Evolutionary conservation across 2,113 vertebrate species (phyloP), one percentile per base, ranked within the genome.

Genomic region (Trematocara nigrifrons): DNA sequence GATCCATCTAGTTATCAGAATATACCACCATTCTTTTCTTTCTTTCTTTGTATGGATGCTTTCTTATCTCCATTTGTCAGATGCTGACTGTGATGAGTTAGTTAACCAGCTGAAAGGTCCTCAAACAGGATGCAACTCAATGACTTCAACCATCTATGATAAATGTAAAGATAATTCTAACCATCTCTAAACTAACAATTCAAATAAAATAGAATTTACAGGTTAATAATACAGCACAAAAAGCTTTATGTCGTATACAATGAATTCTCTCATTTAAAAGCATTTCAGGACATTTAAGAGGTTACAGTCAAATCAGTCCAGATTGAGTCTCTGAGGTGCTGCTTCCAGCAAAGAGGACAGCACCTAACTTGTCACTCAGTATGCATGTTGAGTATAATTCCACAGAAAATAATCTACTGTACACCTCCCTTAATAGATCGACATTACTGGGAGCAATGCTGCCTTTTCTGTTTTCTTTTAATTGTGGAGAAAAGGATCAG

Each of bases 401-500:
- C 12, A 71, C 66, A 71, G 38, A 45, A 71, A 71, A 71, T 16
- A 71, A 45, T 47, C 40, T 35, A n/a, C 59, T 64, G 16, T 11
- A 11, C 52, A 54, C 10, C 10, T 61, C 38, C 20, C 3, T 26
- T 71, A 22, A 6, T 26, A 4, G 0, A 26, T 15, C 1, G 0
- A 42, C n/a, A 22, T 42, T n/a, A n/a, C n/a, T n/a, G n/a, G n/a
- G n/a, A n/a, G n/a, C n/a, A n/a, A n/a, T n/a, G n/a, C n/a, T n/a
- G n/a, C n/a, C n/a, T n/a, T 22, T 69, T 69, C 6, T 13, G 11
- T 69, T 42, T 69, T 22, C 5, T 42, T 69, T 42, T 69, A 22
- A 69, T 15, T 69, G 5, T 22, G 11, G 20, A 42, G n/a, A 69
- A 69, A 22, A 42, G 2, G n/a, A 42, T 15, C n/a, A 13, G 38